These are phyloP conservation scores for Aphis craccivora DNA, from an alignment of 1,140 invertebrate genomes.

Conservation along the genomic window DNA sequence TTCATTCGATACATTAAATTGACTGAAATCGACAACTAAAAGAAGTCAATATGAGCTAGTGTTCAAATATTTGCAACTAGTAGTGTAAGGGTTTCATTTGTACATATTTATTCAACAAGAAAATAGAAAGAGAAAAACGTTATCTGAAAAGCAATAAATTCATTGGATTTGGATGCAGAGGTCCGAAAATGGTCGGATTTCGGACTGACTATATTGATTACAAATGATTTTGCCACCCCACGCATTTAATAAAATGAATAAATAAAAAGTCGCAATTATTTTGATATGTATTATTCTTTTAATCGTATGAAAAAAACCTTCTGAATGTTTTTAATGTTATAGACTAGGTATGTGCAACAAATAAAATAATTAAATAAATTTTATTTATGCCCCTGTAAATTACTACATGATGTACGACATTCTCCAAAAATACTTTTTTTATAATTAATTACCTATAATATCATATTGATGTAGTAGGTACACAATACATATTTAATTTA, in stretches of 20 bases:
- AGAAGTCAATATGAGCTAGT: neutral
- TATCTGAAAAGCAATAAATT: neutral
- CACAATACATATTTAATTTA: neutral
- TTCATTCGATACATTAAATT: neutral
- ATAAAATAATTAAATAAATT: neutral
- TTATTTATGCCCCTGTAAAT: neutral
- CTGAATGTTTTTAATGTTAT: neutral
- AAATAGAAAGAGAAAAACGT: neutral
- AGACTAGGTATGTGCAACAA: neutral
- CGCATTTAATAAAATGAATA: neutral
- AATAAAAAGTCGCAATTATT: neutral
- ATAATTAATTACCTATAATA: neutral
- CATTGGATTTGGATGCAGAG: neutral
- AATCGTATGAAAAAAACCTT: neutral
- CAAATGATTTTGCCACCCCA: neutral
- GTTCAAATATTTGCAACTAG: slow-evolving; percentile 11
- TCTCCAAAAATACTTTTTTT: neutral
- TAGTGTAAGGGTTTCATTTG: neutral
- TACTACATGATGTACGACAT: neutral
- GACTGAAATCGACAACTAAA: neutral
- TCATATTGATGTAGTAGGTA: accelerated
- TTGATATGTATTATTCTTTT: neutral
- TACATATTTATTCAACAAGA: slow-evolving; percentile 17
- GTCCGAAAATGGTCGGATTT: neutral
- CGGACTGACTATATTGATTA: neutral